Evolutionary conservation across 2,797 vertebrate genomes (phyloP), one percentile per base, ranked within the genome.

Genomic region (Muscicapa comitata): DNA sequence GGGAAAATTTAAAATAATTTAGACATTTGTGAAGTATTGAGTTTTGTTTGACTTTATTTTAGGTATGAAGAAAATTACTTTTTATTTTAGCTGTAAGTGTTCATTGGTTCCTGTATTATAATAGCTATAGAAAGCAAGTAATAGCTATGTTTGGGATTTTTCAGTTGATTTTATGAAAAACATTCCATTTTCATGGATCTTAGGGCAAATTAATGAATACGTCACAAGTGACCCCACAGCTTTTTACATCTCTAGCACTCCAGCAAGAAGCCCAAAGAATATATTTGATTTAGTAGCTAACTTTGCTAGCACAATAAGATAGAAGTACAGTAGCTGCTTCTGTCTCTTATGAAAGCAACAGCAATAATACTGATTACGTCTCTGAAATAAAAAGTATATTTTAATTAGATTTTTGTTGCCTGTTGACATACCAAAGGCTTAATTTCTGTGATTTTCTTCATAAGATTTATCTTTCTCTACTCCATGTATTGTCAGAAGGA

Each of bases 361-460:
- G 3, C 13, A 82, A 16, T 66, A 68, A 62, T 35, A 25, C 5
- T 2, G 0, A 62, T 54, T 62, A 45, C 0, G 2, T 33, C 20
- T 76, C 51, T 72, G 35, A 54, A 88, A 80, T 61, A 18, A 63
- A 71, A 77, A 16, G 7, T 26, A 42, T 47, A 3, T 48, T 88
- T 54, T 80, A 71, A 88, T 58, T 50, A 28, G 12, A 29, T 31
- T 28, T 54, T n/a, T 66, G 37, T 53, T 67, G 79, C 13, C 23
- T 87, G 23, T 62, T 88, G 28, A 66, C 33, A 68, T 57, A 47
- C 4, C 24, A 61, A 54, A 91, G 9, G 18, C 57, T 90, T 91
- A 45, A 65, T 88, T 93, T 87, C 26, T 86, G 7, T 86, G 24
- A 40, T 91, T 92, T 82, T 59, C 35, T 76, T 86, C 31, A 62